Conservation (phyloP, 1,140 invertebrate species). For the Drosophila sp. region DNA sequence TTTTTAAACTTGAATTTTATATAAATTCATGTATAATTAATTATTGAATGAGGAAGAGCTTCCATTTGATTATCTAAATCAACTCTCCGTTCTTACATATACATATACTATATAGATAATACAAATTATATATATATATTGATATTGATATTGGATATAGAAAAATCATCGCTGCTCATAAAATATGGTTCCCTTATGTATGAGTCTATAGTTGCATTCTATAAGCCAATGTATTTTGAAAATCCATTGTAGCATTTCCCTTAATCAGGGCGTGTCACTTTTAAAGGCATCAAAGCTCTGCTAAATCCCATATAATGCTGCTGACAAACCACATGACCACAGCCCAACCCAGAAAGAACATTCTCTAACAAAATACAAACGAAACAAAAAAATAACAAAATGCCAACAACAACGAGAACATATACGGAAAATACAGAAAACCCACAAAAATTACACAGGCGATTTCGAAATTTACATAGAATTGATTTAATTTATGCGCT, state of each 20-base stretch:
- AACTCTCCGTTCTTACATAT: not conserved
- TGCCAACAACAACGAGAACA: not conserved
- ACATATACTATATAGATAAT: not conserved
- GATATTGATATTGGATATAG: too few species aligned
- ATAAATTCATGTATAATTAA: slow-evolving; percentile 22
- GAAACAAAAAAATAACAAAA: slow-evolving; percentile 6
- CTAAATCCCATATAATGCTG: slow-evolving; percentile 29
- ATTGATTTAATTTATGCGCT: slow-evolving; percentile 66
- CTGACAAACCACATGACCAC: slow-evolving; percentile 21
- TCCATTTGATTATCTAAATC: not conserved
- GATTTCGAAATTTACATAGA: slow-evolving; percentile 77
- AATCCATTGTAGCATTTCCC: slow-evolving; percentile 3
- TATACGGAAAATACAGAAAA: slow-evolving; percentile 20
- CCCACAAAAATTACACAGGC: slow-evolving; percentile 63
- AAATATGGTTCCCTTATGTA: too few species aligned
- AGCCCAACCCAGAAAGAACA: slow-evolving; percentile 48
- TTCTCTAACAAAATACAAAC: slow-evolving; percentile 29
- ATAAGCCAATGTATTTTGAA: not conserved
- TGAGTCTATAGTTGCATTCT: not conserved
- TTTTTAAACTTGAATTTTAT: slow-evolving; percentile 24
- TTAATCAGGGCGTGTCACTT: slow-evolving; percentile 39
- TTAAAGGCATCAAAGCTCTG: slow-evolving; percentile 13
- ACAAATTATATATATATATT: too few species aligned
- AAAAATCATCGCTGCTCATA: too few species aligned
- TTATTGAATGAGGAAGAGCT: slow-evolving; percentile 15